Percentiles rank a stretch among this genome's conserved stretches.
These are phyloP conservation scores for Diorhabda sublineata DNA, from an alignment of 1,140 invertebrate species.

Conservation along the genomic window DNA sequence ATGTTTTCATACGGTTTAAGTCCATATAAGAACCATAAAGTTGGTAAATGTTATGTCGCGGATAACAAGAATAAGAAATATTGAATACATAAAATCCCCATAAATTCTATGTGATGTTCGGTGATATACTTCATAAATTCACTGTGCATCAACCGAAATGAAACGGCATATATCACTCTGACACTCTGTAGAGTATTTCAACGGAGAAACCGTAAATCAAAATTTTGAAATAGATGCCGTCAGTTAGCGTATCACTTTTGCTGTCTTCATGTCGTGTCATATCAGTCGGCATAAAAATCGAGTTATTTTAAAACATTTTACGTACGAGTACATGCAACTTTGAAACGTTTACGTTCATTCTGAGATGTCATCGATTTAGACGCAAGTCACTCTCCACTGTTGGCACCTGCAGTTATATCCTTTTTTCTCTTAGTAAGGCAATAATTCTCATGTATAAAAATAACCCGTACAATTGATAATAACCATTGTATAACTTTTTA, in stretches of 20 bases:
- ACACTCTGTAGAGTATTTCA: slow-evolving; percentile 6
- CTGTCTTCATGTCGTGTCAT: slow-evolving; percentile 15
- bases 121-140: slow-evolving; percentile 1
- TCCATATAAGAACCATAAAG: no score
- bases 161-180: slow-evolving; percentile 8
- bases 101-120: neutral
- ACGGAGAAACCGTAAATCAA: slow-evolving; percentile 11
- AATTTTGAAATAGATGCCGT: slow-evolving; percentile 12
- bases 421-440: no score
- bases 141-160: neutral
- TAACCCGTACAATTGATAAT: no score
- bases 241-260: slow-evolving; percentile 18
- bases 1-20: no score
- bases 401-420: neutral
- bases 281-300: slow-evolving; percentile 13
- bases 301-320: slow-evolving; percentile 8
- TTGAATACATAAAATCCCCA: neutral
- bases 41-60: no score
- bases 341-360: neutral
- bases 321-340: slow-evolving; percentile 2
- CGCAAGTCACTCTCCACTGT: neutral
- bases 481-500: no score
- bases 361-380: slow-evolving; percentile 6
- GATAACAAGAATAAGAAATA: neutral
- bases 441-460: no score